Conservation (phyloP, 1,140 invertebrate species). For the Mactra quadrangularis region DNA sequence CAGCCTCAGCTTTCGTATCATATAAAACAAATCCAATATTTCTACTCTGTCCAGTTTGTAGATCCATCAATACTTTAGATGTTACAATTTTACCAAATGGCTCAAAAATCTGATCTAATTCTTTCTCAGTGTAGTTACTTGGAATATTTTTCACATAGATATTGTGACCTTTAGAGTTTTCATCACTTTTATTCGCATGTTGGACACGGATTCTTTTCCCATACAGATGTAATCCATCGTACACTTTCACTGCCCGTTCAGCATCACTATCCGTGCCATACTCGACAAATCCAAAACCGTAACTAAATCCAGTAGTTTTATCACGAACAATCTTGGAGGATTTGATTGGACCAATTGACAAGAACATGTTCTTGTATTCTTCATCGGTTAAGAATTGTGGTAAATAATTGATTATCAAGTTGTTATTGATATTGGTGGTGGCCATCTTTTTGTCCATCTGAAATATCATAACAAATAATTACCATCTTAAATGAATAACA, state of each 20-base stretch:
- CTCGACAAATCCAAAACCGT: constrained; percentile 97
- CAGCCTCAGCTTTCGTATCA: constrained; percentile 87
- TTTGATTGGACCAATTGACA: constrained; percentile 89
- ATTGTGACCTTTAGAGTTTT: constrained; percentile 97
- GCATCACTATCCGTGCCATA: constrained; percentile 93
- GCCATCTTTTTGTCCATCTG: constrained; percentile 43
- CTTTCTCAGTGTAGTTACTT: constrained; percentile 86
- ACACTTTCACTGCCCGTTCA: constrained; percentile 90
- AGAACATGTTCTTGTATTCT: constrained; percentile 93
- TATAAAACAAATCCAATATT: constrained; percentile 94
- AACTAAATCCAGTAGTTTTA: constrained; percentile 92
- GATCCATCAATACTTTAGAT: constrained; percentile 94
- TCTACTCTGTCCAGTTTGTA: constrained; percentile 91
- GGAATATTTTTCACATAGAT: constrained; percentile 96
- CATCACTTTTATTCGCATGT: constrained; percentile 94
- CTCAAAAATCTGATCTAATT: constrained; percentile 92
- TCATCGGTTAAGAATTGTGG: constrained; percentile 96
- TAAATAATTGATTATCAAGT: constrained; percentile 97
- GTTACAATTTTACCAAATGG: constrained; percentile 94
- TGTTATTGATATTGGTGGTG: constrained; percentile 84
- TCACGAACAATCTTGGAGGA: constrained; percentile 94
- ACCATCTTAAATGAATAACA: not conserved
- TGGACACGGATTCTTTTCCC: constrained; percentile 94
- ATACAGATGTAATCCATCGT: constrained; percentile 94
- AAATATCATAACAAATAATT: constrained; percentile 1